These are phyloP conservation scores for Atta cephalotes DNA, from an alignment of 1,140 invertebrate species.

Conservation along the genomic window DNA sequence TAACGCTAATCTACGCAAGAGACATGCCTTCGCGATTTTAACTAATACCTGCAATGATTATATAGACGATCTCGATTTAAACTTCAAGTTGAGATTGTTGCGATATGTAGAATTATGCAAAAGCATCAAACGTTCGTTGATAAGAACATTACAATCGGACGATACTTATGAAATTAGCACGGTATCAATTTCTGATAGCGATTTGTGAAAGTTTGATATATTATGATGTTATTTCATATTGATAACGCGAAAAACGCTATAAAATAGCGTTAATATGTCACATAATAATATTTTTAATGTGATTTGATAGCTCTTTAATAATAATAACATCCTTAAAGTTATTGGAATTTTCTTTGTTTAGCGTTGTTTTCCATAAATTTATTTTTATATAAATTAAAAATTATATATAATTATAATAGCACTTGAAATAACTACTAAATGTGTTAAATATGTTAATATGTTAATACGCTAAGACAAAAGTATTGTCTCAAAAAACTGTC, in stretches of 20 bases:
- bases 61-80: conserved; percentile 60
- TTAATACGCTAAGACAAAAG: neutral
- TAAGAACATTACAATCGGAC: conserved; percentile 56
- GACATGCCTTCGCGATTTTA: neutral
- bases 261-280: conserved; percentile 11
- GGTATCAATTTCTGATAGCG: neutral
- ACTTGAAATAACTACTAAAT: neutral
- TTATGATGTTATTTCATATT: neutral
- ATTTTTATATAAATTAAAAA: neutral
- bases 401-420: conserved; percentile 1
- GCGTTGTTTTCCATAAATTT: neutral
- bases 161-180: conserved; percentile 57
- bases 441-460: neutral
- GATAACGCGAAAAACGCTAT: neutral
- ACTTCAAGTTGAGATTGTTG: conserved; percentile 68
- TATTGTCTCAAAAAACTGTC: neutral
- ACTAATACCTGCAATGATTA: conserved; percentile 42
- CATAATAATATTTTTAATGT: neutral
- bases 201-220: conserved; percentile 5
- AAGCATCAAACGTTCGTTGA: conserved; percentile 68
- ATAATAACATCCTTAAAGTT: neutral
- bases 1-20: neutral
- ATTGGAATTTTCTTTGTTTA: neutral
- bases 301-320: neutral
- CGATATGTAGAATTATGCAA: conserved; percentile 75